Base-by-base conservation (phyloP, 2,113 vertebrate species). In the Gadus macrocephalus region DNA sequence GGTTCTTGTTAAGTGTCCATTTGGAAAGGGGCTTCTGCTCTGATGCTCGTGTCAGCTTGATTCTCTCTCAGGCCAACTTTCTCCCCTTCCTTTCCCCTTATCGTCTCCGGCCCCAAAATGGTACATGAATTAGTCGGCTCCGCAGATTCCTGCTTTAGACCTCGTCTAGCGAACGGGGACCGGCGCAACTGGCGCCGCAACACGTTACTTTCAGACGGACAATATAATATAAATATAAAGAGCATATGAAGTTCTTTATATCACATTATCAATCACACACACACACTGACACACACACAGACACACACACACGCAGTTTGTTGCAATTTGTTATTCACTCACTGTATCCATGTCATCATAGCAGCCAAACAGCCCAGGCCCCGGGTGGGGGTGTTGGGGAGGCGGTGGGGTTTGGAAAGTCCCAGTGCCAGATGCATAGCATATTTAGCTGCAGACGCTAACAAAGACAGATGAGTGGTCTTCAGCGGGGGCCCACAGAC, bases 391-490 rank as follows among this genome's bases (percentile, higher is more conserved):
- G 66, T 72, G 74, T 76, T 19, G 42, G 38, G 77, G 79, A 20
- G 83, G 71, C 77, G 66, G 71, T 72, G 76, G 49, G 65, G 38
- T 19, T 64, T 58, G 55, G 15, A 58, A 80, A 72, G 80, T 67
- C 78, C 80, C 74, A 72, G 71, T 73, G 84, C 83, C 88, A 90
- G 87, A 90, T 91, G 88, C 81, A 81, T 81, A 86, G 89, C 84
- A 90, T 89, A 88, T 90, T 90, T 91, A 90, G 86, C 86, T 77
- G 69, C 77, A 53, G 86, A 78, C 79, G 79, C 80, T 91, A 90
- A 89, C 83, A 71, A 91, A 90, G 90, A 91, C 85, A 75, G 85
- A 91, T 90, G 87, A 90, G 87, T 86, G 79, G 71, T 82, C 77
- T 77, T 60, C 25, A 58, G 74, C 73, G 79, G 80, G 83, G 81